Percentiles rank a stretch among this genome's conserved stretches.
Evolutionary conservation across 2,888 invertebrate genomes (phyloP).

Genomic region (Philaethria dido): DNA sequence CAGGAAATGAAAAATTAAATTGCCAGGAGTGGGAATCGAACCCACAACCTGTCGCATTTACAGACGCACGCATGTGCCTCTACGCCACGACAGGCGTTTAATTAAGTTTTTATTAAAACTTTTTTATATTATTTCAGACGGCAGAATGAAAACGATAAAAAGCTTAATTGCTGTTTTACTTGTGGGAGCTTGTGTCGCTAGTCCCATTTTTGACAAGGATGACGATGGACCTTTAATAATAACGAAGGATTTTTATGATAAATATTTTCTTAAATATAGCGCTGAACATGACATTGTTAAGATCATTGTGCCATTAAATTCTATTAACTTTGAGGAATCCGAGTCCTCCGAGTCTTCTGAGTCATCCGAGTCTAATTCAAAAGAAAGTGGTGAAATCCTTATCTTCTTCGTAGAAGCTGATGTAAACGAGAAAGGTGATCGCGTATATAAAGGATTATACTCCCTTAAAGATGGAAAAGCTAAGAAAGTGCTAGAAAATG

Average conservation of each 20-base stretch:
- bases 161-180: constrained; percentile 44
- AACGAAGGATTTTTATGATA: constrained; percentile 34
- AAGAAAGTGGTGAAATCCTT: constrained; percentile 28
- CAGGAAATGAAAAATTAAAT: no score
- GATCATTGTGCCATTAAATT: constrained; percentile 46
- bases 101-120: neutral
- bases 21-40: no score
- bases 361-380: constrained; percentile 29
- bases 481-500: constrained; percentile 55
- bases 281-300: constrained; percentile 47
- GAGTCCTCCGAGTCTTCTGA: constrained; percentile 27
- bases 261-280: constrained; percentile 40
- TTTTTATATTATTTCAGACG: constrained; percentile 37
- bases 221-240: constrained; percentile 37
- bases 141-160: constrained; percentile 35
- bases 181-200: constrained; percentile 43
- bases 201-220: constrained; percentile 40
- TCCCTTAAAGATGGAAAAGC: constrained; percentile 47
- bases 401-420: constrained; percentile 52
- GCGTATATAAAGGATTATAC: constrained; percentile 53
- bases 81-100: no score
- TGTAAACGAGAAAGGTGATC: constrained; percentile 31
- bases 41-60: no score
- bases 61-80: no score
- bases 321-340: constrained; percentile 42